Base-by-base conservation (phyloP, 2,113 vertebrate species). In the Rhynchopsitta pachyrhyncha region DNA sequence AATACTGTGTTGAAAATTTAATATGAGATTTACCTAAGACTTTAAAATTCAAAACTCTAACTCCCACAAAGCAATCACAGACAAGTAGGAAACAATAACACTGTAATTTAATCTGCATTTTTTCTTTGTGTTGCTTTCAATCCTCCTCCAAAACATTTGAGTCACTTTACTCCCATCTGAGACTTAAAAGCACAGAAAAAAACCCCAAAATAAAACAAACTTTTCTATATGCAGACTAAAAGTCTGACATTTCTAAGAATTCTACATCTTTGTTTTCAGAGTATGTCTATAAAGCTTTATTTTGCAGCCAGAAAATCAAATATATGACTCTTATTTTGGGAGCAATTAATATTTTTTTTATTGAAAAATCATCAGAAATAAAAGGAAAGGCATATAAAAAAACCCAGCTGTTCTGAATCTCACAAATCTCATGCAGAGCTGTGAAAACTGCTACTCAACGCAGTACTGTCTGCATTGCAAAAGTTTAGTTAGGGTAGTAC, bases 1-100 rank as follows among this genome's bases (percentile, higher is more conserved):
- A 88, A 69, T 57, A 53, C 31, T 87, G 37, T 59, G 27, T 35
- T 68, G 75, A 66, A 59, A 85, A 79, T 37, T 37, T 57, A 92
- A 62, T 44, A 81, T 10, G 23, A 86, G 27, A 83, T 88, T 95
- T 93, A 82, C 62, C 18, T 79, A 90, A 69, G 41, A 85, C 37
- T 75, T 84, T 57, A 90, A 74, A 93, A 92, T 90, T 90, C 82
- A 92, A 90, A 33, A 75, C 70, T 77, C 55, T 70, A 70, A 15
- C 64, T 93, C 53, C 63, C 75, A 95, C 41, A 80, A 49, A 91
- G 63, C 13, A 90, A 74, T 74, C 52, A 44, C 23, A 69, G 78
- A 91, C 73, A 13, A 33, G 22, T 35, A 86, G 63, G 28, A 92
- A 95, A 91, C 41, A 91, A 73, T 60, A 85, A 33, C 14, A 46